Evolutionary conservation across 2,888 invertebrate species (phyloP).

Genomic region (Cistogaster globosa): DNA sequence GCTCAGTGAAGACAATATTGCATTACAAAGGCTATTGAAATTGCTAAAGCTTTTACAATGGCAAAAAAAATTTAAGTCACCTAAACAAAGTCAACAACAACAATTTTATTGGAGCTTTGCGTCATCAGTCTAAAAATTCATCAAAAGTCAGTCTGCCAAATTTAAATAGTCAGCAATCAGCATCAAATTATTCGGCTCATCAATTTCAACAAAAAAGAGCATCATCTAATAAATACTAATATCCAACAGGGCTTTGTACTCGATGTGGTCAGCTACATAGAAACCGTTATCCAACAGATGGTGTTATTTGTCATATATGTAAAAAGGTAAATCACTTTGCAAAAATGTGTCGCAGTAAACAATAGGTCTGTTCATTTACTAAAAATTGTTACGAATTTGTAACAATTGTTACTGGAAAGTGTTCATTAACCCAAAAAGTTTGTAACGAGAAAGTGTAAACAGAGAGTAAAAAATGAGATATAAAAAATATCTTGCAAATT

Average conservation of each 20-base stretch:
- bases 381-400: too few relatives aligned
- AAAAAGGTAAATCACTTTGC: neutral
- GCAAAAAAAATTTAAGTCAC: slow-evolving; percentile 24
- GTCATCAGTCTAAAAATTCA: neutral
- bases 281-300: slow-evolving; percentile 53
- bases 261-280: slow-evolving; percentile 48
- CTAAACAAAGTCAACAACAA: neutral
- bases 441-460: too few relatives aligned
- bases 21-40: slow-evolving; percentile 59
- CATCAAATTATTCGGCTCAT: neutral
- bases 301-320: slow-evolving; percentile 51
- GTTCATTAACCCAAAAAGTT: too few relatives aligned
- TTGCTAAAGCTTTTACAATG: slow-evolving; percentile 40
- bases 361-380: too few relatives aligned
- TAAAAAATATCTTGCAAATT: too few relatives aligned
- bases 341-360: neutral
- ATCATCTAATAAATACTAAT: neutral
- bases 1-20: slow-evolving; percentile 65
- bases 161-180: neutral
- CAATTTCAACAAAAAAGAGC: neutral
- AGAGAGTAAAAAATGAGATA: too few relatives aligned
- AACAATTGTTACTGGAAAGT: too few relatives aligned
- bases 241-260: neutral
- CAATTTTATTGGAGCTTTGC: slow-evolving; percentile 30
- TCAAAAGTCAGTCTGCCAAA: neutral